A percentile compares a stretch with the other conserved stretches of the same genome.
These are phyloP conservation scores for Ibycter americanus DNA, from an alignment of 2,797 vertebrate species.

Conservation along the genomic window DNA sequence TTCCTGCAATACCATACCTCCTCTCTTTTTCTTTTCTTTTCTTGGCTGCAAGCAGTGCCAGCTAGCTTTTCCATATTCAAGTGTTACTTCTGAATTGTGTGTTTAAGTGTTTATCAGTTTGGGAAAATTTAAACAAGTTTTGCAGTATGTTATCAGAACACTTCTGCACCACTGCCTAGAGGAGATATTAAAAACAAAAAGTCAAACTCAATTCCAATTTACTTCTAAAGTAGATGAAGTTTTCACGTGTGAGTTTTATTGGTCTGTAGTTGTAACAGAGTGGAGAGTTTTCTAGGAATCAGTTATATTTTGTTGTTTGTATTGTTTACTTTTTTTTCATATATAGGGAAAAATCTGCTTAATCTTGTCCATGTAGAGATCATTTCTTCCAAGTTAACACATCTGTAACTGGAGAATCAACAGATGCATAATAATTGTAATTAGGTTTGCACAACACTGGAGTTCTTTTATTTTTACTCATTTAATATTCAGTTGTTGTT, in stretches of 20 bases:
- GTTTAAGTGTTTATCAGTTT: neutral
- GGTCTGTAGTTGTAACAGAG: neutral
- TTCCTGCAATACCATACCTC: neutral
- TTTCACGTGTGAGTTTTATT: neutral
- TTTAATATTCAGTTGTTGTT: neutral
- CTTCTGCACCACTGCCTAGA: neutral
- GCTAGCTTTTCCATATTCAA: neutral
- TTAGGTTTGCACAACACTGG: neutral
- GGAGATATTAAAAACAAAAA: constrained; percentile 6
- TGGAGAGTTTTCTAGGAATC: neutral
- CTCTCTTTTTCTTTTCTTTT: neutral
- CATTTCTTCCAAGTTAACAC: neutral
- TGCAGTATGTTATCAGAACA: neutral
- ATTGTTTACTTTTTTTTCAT: neutral
- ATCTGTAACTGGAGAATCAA: neutral
- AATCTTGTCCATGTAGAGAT: neutral
- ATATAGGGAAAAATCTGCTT: neutral
- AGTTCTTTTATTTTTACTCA: neutral
- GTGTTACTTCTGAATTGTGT: neutral
- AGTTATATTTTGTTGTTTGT: neutral
- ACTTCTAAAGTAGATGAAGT: neutral
- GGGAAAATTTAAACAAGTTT: neutral
- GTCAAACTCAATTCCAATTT: constrained; percentile 1
- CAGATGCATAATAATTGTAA: neutral
- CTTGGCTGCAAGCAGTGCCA: neutral